A percentile compares a stretch with the other conserved stretches of the same genome.
Conservation (phyloP, 2,797 vertebrate species). For the Manis pentadactyla region DNA sequence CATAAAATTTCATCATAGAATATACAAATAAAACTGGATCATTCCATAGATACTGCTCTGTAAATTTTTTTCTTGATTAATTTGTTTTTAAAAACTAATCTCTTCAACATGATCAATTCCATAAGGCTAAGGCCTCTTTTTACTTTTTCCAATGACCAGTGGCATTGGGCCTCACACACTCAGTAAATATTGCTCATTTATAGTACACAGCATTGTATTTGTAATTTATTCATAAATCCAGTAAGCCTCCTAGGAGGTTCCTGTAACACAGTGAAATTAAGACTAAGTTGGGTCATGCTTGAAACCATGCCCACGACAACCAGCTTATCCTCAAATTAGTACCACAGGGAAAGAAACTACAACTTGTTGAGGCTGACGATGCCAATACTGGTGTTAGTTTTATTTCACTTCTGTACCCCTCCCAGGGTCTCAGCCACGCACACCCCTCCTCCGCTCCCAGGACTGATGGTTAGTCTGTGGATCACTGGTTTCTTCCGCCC, state of each 20-base stretch:
- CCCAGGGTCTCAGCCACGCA: accelerated
- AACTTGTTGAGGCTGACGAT: accelerated
- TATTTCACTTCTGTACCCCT: background rate
- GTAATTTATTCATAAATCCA: too few relatives aligned
- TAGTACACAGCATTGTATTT: background rate
- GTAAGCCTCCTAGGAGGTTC: background rate
- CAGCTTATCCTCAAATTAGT: background rate
- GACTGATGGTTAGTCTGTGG: background rate
- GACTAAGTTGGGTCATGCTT: accelerated
- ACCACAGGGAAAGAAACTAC: background rate
- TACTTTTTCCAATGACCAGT: background rate
- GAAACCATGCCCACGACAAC: background rate
- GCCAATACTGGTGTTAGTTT: accelerated
- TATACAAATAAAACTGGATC: background rate
- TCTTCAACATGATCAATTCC: background rate
- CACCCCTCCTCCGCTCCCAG: background rate
- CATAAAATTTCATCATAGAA: background rate
- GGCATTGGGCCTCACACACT: accelerated
- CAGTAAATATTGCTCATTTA: accelerated
- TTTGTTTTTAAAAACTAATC: background rate
- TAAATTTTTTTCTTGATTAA: background rate
- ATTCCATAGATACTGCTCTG: background rate
- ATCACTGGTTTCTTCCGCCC: background rate
- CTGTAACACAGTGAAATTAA: background rate
- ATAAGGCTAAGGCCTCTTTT: background rate